These are phyloP conservation scores for Podiceps cristatus DNA, from an alignment of 2,113 vertebrate species.

Conservation along the genomic window DNA sequence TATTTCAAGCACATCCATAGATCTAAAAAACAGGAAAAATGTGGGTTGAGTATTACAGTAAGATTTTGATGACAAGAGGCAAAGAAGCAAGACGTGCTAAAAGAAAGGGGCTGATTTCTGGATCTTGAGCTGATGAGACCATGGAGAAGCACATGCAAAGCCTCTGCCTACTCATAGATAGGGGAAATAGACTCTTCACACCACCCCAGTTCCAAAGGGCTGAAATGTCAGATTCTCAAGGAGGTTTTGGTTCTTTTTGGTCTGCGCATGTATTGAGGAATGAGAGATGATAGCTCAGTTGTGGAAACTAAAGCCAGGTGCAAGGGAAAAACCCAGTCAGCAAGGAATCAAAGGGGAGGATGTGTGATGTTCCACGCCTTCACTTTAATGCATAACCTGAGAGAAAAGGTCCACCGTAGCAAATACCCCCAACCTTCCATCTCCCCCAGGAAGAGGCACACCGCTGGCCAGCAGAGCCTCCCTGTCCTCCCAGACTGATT, in stretches of 20 bases:
- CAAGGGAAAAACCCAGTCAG: background rate
- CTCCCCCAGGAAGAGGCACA: background rate
- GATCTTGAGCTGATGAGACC: background rate
- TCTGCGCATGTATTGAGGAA: background rate
- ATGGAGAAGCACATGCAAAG: background rate
- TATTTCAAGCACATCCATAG: background rate
- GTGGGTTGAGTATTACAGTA: background rate
- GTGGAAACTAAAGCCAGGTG: background rate
- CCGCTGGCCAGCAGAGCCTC: background rate
- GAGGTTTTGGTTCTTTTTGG: background rate
- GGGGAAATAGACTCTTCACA: background rate
- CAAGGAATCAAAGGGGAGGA: background rate
- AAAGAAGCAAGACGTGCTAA: background rate
- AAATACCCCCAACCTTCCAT: background rate
- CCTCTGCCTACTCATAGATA: background rate
- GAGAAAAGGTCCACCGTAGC: background rate
- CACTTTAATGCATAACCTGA: background rate
- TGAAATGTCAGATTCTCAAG: conserved; percentile 2
- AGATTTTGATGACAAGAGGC: background rate
- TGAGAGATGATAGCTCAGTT: background rate
- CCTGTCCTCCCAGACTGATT: background rate
- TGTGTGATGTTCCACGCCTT: background rate
- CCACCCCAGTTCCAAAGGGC: background rate
- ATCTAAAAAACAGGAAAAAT: background rate
- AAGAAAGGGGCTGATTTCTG: conserved; percentile 10